Evolutionary conservation across 1,140 invertebrate species (phyloP), one percentile per base, ranked within the genome.

Genomic region (Drosophila mayri): DNA sequence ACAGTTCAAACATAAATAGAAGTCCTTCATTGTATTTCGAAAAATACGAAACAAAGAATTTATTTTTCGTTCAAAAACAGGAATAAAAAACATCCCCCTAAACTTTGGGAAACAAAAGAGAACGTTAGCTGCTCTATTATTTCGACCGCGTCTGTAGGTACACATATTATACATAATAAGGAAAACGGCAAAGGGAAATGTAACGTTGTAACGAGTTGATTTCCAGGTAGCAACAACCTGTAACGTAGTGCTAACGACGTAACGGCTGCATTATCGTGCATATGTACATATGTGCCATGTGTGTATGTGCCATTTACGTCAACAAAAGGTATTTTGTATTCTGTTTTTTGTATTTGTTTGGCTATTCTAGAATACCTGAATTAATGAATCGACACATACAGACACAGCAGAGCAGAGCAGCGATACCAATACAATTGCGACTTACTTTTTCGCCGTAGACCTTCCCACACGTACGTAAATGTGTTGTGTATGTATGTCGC

Each of bases 391-490:
- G 64, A 73, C 55, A 54, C 60, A 76, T 40, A 63, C 52, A 60
- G 46, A 55, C 38, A 70, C 30, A 46, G 12, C 30, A 50, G 18
- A 37, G 50, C 14, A 54, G 32, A 16, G 52, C 37, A 71, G 38
- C 47, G 40, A 70, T 70, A 47, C 80, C 41, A 84, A 85, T 62
- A 80, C 80, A 83, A 80, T 80, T 87, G 84, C 85, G 77, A 90
- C 85, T 88, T 90, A 90, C 85, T 85, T 79, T 85, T 85, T 75
- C 84, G 81, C 90, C 91, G 88, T 91, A 91, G 90, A 91, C 88
- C 88, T 88, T 90, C 86, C 86, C 78, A 76, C 84, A 84, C 77
- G 41, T 59, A 76, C 79, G 61, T 87, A 73, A 71, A 46, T 41
- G 76, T 74, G 78, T 84, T 84, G 63, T 75, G 67, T 75, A 28